These are phyloP conservation scores for Mythimna pallens DNA, from an alignment of 2,888 invertebrate genomes.

Conservation along the genomic window DNA sequence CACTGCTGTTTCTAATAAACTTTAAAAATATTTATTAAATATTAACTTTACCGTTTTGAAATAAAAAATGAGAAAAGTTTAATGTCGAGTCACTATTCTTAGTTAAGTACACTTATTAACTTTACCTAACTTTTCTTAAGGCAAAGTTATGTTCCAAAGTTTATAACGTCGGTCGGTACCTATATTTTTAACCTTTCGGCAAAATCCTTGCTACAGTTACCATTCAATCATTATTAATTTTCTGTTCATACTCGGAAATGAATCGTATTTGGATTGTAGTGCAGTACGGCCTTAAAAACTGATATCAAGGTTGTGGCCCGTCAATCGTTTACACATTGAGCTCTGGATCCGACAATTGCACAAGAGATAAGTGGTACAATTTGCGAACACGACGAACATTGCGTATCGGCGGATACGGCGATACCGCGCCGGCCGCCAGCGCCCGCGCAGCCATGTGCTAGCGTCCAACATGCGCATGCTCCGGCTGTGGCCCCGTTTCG, in stretches of 20 bases:
- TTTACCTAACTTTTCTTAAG: not conserved
- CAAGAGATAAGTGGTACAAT: conserved; percentile 63
- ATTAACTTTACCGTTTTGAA: conserved; percentile 37
- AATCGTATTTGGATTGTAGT: conserved; percentile 15
- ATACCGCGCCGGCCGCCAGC: conserved; percentile 28
- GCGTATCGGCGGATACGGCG: conserved; percentile 68
- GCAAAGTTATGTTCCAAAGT: not conserved
- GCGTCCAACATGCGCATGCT: conserved; percentile 53
- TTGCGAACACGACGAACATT: conserved; percentile 37
- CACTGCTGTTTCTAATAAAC: conserved; percentile 14
- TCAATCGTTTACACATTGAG: conserved; percentile 44
- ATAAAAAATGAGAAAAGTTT: conserved; percentile 28
- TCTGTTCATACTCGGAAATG: conserved; percentile 24
- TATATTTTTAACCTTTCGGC: not conserved
- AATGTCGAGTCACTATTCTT: not conserved
- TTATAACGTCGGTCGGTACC: not conserved
- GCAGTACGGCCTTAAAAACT: conserved; percentile 42
- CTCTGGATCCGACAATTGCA: conserved; percentile 51
- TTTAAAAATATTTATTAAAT: conserved; percentile 35
- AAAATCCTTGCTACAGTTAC: conserved; percentile 2
- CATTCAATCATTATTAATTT: conserved; percentile 7
- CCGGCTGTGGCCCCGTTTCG: conserved; percentile 77
- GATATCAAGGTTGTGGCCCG: conserved; percentile 54
- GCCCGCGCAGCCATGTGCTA: conserved; percentile 17
- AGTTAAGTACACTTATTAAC: conserved; percentile 8